Evolutionary conservation across 2,888 invertebrate species (phyloP).

Genomic region (Drosophila koepferae): DNA sequence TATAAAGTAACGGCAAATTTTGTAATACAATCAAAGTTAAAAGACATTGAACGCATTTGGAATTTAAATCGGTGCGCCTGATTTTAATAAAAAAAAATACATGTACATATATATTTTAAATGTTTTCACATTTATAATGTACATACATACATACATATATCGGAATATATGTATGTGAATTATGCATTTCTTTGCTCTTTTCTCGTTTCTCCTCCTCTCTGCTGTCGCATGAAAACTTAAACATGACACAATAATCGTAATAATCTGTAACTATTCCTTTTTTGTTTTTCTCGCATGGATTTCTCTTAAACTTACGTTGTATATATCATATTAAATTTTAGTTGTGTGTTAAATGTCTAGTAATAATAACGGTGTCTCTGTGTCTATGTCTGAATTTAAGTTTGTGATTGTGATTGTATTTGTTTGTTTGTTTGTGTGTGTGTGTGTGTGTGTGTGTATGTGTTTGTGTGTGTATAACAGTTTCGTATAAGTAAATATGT

Average conservation of each 20-base stretch:
- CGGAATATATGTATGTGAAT: not conserved
- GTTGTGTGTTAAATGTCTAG: constrained; percentile 51
- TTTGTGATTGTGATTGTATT: constrained; percentile 8
- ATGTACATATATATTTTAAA: not conserved
- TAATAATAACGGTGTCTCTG: constrained; percentile 53
- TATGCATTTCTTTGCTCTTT: constrained; percentile 4
- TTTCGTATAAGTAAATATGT: constrained; percentile 64
- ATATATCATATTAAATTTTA: constrained; percentile 52
- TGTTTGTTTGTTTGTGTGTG: too few species aligned
- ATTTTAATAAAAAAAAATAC: not conserved
- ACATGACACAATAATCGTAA: constrained; percentile 41
- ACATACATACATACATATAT: not conserved
- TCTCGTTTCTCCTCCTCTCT: not conserved
- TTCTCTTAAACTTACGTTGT: constrained; percentile 42
- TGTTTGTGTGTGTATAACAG: constrained; percentile 55
- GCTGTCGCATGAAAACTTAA: constrained; percentile 26
- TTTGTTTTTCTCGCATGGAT: constrained; percentile 18
- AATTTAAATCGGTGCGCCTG: constrained; percentile 15
- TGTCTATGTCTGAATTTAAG: constrained; percentile 11
- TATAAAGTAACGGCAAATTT: constrained; percentile 19
- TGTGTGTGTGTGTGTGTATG: constrained; percentile 21
- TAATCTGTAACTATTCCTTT: constrained; percentile 31
- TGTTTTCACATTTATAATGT: not conserved
- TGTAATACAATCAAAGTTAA: constrained; percentile 20
- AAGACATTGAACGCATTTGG: constrained; percentile 21